Evolutionary conservation across 2,797 vertebrate genomes (phyloP), one percentile per base, ranked within the genome.

Genomic region (Coluber constrictor): DNA sequence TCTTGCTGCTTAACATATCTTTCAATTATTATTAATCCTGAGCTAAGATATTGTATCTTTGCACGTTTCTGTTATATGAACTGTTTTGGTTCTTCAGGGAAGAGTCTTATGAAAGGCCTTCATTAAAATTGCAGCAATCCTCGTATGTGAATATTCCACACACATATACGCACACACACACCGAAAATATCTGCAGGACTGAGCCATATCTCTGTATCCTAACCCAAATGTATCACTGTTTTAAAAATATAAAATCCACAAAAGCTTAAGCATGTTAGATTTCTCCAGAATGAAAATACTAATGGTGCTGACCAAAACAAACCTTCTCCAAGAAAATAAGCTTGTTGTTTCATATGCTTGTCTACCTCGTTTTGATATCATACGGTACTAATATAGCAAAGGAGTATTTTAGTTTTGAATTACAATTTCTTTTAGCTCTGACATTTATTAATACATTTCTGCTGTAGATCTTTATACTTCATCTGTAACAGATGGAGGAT

Each of bases 281-380:
- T 88, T 59, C 55, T 79, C 70, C 88, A 60, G 43, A 25, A 47
- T 15, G 20, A 20, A 56, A 51, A n/a, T 20, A 37, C 54, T 88
- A 54, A 37, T 43, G 57, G 57, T 83, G 66, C 90, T 61, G 32
- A 63, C 29, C 29, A n/a, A 57, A 88, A n/a, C 5, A 63, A 92
- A 59, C 32, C 43, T 57, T 16, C 32, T 55, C 47, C 59, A 54
- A 59, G 57, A 61, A 61, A 89, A 89, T 32, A 32, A 86, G 23
- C 47, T 88, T 93, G 16, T 63, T 61, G 57, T 54, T 86, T 89
- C 12, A 29, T 15, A 93, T 91, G 93, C 86, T 93, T 97, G 97
- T 98, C 98, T 99, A 99, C 99, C 99, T 99, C 98, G 98, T 98
- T 98, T 96, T 98, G 96, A 96, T 96, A 96, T 96, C 97, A 96